Evolutionary conservation across 2,888 invertebrate genomes (phyloP).

Genomic region (Pollenia angustigena): DNA sequence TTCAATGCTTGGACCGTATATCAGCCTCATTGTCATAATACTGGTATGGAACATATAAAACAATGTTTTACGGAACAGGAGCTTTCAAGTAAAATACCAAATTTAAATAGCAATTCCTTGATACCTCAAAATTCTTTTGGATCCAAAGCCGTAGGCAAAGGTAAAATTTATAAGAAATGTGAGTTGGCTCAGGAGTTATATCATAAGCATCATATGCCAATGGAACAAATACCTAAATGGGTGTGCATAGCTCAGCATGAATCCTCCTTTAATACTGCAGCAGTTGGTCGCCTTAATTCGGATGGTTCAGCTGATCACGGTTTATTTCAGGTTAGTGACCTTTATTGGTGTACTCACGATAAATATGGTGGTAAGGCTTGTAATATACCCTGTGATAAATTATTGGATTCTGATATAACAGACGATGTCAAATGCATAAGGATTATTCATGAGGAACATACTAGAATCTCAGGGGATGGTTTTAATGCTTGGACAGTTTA

Average conservation of each 20-base stretch:
- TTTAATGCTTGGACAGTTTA: conserved; percentile 90
- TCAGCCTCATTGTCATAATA: conserved; percentile 85
- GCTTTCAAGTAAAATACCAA: not conserved
- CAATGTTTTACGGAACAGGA: conserved; percentile 72
- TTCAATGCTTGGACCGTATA: conserved; percentile 90
- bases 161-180: conserved; percentile 88
- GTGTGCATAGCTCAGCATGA: conserved; percentile 91
- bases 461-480: conserved; percentile 88
- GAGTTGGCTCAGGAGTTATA: conserved; percentile 88
- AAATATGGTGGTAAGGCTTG: conserved; percentile 85
- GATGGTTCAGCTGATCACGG: conserved; percentile 88
- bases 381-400: conserved; percentile 86
- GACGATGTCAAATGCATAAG: conserved; percentile 89
- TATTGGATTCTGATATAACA: conserved; percentile 88
- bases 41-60: conserved; percentile 82
- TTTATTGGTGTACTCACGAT: conserved; percentile 87
- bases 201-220: conserved; percentile 85
- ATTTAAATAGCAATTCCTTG: conserved; percentile 12
- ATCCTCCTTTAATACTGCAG: conserved; percentile 88
- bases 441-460: conserved; percentile 87
- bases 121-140: not conserved
- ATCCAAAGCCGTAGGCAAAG: conserved; percentile 47
- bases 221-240: conserved; percentile 87
- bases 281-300: conserved; percentile 84
- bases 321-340: conserved; percentile 89